Evolutionary conservation across 2,888 invertebrate genomes (phyloP).

Genomic region (Cantharis nigra): DNA sequence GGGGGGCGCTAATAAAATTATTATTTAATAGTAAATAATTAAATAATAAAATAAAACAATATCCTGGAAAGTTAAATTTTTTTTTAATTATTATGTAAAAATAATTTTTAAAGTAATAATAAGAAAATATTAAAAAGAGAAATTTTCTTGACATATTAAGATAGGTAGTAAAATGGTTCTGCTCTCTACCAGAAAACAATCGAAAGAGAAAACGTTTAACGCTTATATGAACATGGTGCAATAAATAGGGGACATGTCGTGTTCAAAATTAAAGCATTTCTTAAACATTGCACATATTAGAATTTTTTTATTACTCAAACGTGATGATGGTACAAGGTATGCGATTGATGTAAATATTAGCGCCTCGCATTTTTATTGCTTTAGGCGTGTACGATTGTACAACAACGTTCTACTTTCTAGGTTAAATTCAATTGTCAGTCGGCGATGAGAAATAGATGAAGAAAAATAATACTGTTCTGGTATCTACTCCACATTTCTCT

Average conservation of each 20-base stretch:
- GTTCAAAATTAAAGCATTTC: slow-evolving; percentile 34
- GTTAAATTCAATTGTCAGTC: slow-evolving; percentile 26
- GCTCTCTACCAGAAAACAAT: slow-evolving; percentile 45
- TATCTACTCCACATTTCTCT: slow-evolving; percentile 38
- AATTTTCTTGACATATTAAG: not conserved
- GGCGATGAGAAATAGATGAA: slow-evolving; percentile 26
- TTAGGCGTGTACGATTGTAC: slow-evolving; percentile 7
- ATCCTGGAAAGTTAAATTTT: not conserved
- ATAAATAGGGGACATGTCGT: slow-evolving; percentile 23
- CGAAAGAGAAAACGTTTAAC: slow-evolving; percentile 32
- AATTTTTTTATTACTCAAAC: not conserved
- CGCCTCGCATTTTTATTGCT: not conserved
- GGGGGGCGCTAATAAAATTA: not conserved
- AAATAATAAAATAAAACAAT: not conserved
- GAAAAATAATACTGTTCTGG: slow-evolving; percentile 16
- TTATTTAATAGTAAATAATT: not conserved
- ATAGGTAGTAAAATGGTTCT: slow-evolving; percentile 32
- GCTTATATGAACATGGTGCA: slow-evolving; percentile 11
- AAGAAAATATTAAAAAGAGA: not conserved
- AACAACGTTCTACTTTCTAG: slow-evolving; percentile 29
- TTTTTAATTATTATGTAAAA: not conserved
- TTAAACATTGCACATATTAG: not conserved
- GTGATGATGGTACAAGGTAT: not conserved
- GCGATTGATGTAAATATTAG: not conserved
- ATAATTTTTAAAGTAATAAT: not conserved